Evolutionary conservation across 1,140 invertebrate species (phyloP).

Genomic region (Frieseomelitta varia): DNA sequence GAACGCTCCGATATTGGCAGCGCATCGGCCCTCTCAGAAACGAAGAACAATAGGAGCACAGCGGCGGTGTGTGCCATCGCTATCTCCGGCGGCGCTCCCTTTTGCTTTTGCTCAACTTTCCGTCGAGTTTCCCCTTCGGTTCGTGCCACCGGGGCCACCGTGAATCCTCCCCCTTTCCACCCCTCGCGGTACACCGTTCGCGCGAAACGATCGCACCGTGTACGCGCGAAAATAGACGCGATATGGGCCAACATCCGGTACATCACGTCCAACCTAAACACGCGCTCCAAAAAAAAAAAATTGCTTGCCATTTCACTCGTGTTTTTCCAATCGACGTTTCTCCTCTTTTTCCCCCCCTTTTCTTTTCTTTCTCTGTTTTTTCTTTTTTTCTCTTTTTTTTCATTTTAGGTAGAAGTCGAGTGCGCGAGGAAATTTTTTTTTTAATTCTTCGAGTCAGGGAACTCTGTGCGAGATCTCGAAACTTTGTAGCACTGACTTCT

Average conservation of each 20-base stretch:
- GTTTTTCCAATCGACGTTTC: too few species aligned
- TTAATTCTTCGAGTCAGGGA: too few species aligned
- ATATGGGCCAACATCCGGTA: background rate
- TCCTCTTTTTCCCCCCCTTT: fast-evolving
- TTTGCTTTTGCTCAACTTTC: slow-evolving; percentile 50
- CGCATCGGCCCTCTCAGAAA: slow-evolving; percentile 57
- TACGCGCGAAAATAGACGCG: slow-evolving; percentile 41
- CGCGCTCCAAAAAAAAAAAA: background rate
- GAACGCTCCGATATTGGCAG: slow-evolving; percentile 69
- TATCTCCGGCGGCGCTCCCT: slow-evolving; percentile 56
- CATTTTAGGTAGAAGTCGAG: too few species aligned
- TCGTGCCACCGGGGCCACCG: background rate
- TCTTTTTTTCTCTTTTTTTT: too few species aligned
- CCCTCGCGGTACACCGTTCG: slow-evolving; percentile 11
- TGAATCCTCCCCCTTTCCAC: background rate
- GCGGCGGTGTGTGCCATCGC: slow-evolving; percentile 38
- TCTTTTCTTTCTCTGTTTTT: too few species aligned
- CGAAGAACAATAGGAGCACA: slow-evolving; percentile 64
- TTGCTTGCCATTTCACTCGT: background rate
- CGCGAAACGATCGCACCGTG: slow-evolving; percentile 42
- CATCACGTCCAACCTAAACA: background rate
- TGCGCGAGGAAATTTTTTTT: too few species aligned
- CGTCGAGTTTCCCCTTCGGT: slow-evolving; percentile 24
- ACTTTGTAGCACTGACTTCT: too few species aligned
- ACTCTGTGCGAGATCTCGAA: too few species aligned